Base-by-base conservation (phyloP, 2,797 vertebrate species). In the Falco novaeseelandiae region DNA sequence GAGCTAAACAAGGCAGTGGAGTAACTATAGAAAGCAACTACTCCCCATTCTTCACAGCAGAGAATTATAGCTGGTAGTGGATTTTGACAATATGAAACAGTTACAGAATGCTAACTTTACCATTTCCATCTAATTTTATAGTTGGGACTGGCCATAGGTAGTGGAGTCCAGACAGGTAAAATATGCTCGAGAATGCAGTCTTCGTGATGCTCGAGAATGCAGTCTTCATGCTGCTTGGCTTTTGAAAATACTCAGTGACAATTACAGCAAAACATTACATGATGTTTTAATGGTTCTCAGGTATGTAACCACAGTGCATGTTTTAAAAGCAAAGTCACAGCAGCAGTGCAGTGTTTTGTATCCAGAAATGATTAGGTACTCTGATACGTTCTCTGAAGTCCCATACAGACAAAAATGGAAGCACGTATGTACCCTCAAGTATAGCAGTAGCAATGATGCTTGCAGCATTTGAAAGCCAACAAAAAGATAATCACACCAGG, bases 361-460 rank as follows among this genome's bases (percentile, higher is more conserved):
- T 6, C 26, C 44, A 83, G 44, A 87, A 82, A 65, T 4, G 5
- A 49, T 62, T 27, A 27, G 3, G 9, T 16, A 51, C 29, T 51
- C 20, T 6, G 8, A 7, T 26, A 34, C 15, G 7, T 30, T 57
- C 48, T 38, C 25, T 51, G 21, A 73, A 62, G 7, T 44, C 27
- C 25, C 70, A 29, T 18, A 13, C 13, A 42, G n/a, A 48, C 23
- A 80, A 85, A 40, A 49, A 30, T 8, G 3, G 74, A 71, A 84
- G 30, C 16, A 30, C 8, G 6, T 25, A 26, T 3, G 23, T 57
- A 27, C 2, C 27, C 44, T 49, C 14, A 67, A 54, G 15, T 3
- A 22, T 3, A 26, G 20, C 59, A 82, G 38, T 22, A 55, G 9
- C 14, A 26, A 5, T 0, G 0, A 14, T 5, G 18, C 48, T 2